Conservation (phyloP, 1,140 invertebrate species). For the Drosophila chauvacae region DNA sequence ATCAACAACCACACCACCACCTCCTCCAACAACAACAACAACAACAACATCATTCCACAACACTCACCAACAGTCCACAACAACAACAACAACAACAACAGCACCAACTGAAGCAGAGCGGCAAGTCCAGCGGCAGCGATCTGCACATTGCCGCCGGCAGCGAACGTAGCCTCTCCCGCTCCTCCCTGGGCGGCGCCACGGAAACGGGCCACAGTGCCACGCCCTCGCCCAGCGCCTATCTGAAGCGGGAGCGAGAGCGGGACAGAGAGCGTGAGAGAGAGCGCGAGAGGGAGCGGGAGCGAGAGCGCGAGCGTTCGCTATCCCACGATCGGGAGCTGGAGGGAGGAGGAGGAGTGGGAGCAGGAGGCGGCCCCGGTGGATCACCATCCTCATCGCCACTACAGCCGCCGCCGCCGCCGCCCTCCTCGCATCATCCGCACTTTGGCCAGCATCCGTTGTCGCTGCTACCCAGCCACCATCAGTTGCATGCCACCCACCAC, state of each 20-base stretch:
- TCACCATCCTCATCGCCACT: constrained; percentile 37
- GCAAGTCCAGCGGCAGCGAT: constrained; percentile 36
- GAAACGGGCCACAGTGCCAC: constrained; percentile 51
- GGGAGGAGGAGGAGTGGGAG: constrained; percentile 28
- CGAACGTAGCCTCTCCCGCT: constrained; percentile 59
- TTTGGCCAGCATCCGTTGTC: constrained; percentile 67
- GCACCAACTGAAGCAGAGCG: constrained; percentile 38
- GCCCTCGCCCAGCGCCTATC: constrained; percentile 49
- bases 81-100: constrained; percentile 38
- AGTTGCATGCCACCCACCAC: constrained; percentile 68
- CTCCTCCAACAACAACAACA: constrained; percentile 57
- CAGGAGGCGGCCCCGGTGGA: constrained; percentile 4
- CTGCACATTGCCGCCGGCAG: constrained; percentile 47
- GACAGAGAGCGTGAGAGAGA: constrained; percentile 26
- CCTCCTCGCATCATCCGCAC: constrained; percentile 60
- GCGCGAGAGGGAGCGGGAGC: constrained; percentile 45
- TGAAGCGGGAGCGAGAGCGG: constrained; percentile 38
- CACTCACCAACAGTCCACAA: constrained; percentile 52
- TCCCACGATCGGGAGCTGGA: constrained; percentile 56
- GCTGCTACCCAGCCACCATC: constrained; percentile 63
- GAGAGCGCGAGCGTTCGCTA: constrained; percentile 47
- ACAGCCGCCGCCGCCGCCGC: constrained; percentile 50
- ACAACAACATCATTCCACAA: constrained; percentile 76
- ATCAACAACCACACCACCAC: constrained; percentile 46
- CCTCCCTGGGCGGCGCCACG: constrained; percentile 52